Percentiles rank a stretch among this genome's conserved stretches.
Conservation (phyloP, 2,797 vertebrate genomes). For the Neosilurus mollespiculum region DNA sequence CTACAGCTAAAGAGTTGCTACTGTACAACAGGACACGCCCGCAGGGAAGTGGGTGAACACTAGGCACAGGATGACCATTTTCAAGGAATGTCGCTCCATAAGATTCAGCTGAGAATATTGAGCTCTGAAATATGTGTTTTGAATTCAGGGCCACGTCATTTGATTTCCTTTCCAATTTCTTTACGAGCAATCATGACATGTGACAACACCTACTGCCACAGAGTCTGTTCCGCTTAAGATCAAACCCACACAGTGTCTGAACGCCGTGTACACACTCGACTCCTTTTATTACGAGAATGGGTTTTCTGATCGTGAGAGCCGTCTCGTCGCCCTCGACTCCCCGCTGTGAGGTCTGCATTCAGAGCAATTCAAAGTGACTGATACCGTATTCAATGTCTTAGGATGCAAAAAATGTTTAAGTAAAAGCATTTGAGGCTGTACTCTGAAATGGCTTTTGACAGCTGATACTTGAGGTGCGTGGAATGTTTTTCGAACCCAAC, state of each 20-base stretch:
- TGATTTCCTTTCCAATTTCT: neutral
- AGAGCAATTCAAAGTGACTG: neutral
- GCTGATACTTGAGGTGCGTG: neutral
- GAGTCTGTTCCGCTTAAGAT: conserved; percentile 9
- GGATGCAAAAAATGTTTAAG: neutral
- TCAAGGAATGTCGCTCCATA: neutral
- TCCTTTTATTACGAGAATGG: neutral
- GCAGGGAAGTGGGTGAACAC: neutral
- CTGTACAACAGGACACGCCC: neutral
- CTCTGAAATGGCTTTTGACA: neutral
- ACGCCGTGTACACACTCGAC: neutral
- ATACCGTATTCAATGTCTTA: neutral
- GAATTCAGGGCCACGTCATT: neutral
- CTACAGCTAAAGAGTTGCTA: neutral
- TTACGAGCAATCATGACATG: neutral
- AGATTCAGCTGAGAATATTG: too few species aligned
- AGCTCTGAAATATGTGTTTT: neutral
- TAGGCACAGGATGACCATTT: neutral
- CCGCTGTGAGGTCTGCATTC: neutral
- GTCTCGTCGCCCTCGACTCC: neutral
- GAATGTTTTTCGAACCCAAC: neutral
- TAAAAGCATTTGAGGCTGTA: neutral
- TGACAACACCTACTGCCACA: neutral
- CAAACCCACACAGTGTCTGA: neutral
- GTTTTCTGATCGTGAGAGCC: neutral